Conservation (phyloP, 2,797 vertebrate species). For the Lophius americanus region DNA sequence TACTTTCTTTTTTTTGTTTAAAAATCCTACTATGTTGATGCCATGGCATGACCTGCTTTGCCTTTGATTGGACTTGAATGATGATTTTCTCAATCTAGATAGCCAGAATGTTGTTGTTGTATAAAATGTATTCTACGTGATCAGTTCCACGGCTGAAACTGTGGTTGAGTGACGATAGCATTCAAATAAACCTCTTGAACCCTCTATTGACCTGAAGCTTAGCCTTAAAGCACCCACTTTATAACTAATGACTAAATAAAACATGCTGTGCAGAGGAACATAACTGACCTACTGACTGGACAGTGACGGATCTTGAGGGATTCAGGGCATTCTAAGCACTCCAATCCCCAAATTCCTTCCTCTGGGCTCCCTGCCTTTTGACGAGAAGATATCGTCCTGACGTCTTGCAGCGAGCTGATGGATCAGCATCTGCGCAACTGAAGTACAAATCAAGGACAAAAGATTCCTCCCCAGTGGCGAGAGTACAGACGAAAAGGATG, state of each 20-base stretch:
- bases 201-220: constrained; percentile 26
- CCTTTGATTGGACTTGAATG: no score
- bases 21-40: no score
- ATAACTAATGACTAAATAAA: constrained; percentile 59
- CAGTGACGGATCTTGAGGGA: constrained; percentile 53
- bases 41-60: no score
- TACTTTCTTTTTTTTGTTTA: no score
- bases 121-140: background rate
- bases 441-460: background rate
- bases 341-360: constrained; percentile 32
- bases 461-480: constrained; percentile 8
- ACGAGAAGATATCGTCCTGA: constrained; percentile 29
- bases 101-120: no score
- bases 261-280: constrained; percentile 40
- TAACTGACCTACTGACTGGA: constrained; percentile 49
- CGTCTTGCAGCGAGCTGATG: constrained; percentile 18
- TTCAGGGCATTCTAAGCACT: constrained; percentile 55
- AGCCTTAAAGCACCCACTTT: constrained; percentile 36
- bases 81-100: no score
- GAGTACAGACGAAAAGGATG: constrained; percentile 26
- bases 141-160: constrained; percentile 3
- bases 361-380: constrained; percentile 28
- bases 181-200: constrained; percentile 25
- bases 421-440: constrained; percentile 30
- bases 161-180: constrained; percentile 28